Base-by-base conservation (phyloP, 2,113 vertebrate species). In the Serilophus lunatus region DNA sequence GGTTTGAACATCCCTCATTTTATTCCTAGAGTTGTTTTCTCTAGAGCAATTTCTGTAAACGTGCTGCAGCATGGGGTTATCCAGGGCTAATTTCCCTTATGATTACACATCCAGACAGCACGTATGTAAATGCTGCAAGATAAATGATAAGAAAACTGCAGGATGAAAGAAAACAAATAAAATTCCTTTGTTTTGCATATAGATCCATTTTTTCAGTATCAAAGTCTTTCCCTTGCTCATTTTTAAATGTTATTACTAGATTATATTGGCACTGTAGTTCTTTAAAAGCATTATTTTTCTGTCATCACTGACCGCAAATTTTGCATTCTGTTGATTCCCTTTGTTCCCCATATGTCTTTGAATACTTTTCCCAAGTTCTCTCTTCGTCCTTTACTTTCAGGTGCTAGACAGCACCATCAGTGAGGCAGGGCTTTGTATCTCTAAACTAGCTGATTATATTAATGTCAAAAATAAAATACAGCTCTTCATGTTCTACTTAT, bases 71-170 rank as follows among this genome's bases (percentile, higher is more conserved):
- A 23, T 71, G 72, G 69, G 90, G 92, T 95, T 94, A 86, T 51
- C 85, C 69, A 61, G 94, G 94, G 93, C 88, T 96, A 96, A 96
- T 95, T 93, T 96, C 79, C 79, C 38, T 82, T 93, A 92, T 56
- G 68, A 90, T 93, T 96, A 93, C 86, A 92, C 88, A 90, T 88
- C 85, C 85, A 96, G 92, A 90, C 82, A 88, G 85, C 80, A 66
- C 42, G 40, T 93, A 78, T 88, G 82, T 88, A 96, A 92, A 90
- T 83, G 86, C 49, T 90, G 68, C 61, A 83, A 94, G 92, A 92
- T 56, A 88, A 94, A 92, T 44, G 2, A 74, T 80, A 87, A 61
- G 42, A 92, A 94, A 92, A 88, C 56, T 47, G 38, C 51, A 83
- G 79, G 65, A 63, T 93, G 71, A 75, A 78, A 44, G 65, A 66